A percentile compares a stretch with the other conserved stretches of the same genome.
Evolutionary conservation across 2,888 invertebrate species (phyloP).

Genomic region (Panorpa germanica): DNA sequence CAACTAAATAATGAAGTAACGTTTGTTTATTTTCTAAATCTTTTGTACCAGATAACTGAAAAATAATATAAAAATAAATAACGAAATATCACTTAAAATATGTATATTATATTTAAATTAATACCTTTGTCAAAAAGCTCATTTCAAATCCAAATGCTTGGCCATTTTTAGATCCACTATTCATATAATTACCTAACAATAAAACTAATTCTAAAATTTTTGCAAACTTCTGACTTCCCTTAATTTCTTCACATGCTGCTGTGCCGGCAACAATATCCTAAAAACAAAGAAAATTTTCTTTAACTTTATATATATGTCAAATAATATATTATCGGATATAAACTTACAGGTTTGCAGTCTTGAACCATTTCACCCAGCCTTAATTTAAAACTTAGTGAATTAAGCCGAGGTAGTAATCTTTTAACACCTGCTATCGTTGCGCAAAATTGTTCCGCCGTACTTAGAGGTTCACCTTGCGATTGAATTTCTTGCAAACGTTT

Average conservation of each 20-base stretch:
- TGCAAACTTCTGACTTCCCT: slow-evolving; percentile 74
- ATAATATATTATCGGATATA: slow-evolving; percentile 1
- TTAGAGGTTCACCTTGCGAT: slow-evolving; percentile 52
- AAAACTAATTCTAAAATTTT: slow-evolving; percentile 78
- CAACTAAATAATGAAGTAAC: slow-evolving; percentile 77
- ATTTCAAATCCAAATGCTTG: slow-evolving; percentile 94
- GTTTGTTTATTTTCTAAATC: slow-evolving; percentile 86
- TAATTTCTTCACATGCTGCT: slow-evolving; percentile 88
- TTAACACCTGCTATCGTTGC: slow-evolving; percentile 81
- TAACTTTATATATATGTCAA: slow-evolving; percentile 13
- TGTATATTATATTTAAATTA: slow-evolving; percentile 8
- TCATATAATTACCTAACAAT: slow-evolving; percentile 91
- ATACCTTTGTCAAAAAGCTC: slow-evolving; percentile 81
- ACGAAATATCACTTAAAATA: slow-evolving; percentile 8
- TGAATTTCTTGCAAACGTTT: slow-evolving; percentile 66
- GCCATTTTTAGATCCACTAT: slow-evolving; percentile 83
- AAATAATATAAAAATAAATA: slow-evolving; percentile 14
- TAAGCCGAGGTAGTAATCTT: slow-evolving; percentile 64
- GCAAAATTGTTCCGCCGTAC: slow-evolving; percentile 90
- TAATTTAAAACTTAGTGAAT: slow-evolving; percentile 78
- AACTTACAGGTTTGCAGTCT: slow-evolving; percentile 68
- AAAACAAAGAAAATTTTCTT: slow-evolving; percentile 17
- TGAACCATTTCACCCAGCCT: slow-evolving; percentile 71
- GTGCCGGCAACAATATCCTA: slow-evolving; percentile 87
- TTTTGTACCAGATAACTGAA: slow-evolving; percentile 70